Evolutionary conservation across 2,113 vertebrate species (phyloP), one percentile per base, ranked within the genome.

Genomic region (Syngnathoides biaculeatus): DNA sequence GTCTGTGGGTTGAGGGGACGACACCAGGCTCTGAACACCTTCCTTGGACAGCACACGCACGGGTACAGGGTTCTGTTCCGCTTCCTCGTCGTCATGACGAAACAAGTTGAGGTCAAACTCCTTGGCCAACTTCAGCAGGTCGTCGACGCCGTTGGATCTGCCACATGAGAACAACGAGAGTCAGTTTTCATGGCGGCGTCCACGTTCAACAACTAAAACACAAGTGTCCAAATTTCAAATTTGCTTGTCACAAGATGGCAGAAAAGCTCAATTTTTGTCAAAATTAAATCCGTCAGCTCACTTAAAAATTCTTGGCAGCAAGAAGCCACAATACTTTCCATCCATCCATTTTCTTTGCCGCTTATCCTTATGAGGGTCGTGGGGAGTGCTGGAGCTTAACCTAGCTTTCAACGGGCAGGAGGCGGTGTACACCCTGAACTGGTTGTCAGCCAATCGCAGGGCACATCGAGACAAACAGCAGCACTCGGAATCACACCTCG

Each of bases 71-170:
- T 71, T 74, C 14, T 75, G 64, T 0, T 86, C 86, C 52, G 91
- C 57, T 10, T 59, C 86, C 48, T 91, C 24, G 22, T 50, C 86
- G 50, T 93, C 93, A 27, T 85, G 82, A 45, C 84, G 91, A 45
- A 92, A 91, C 86, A 97, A 90, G 83, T 95, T 96, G 86, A 92
- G 92, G 88, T 98, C 96, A 79, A 98, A 97, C 80, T 94, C 93
- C 48, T 91, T 91, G 68, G 96, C 96, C 69, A 98, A 84, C 70
- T 94, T 94, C 92, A 96, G 93, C 55, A 98, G 91, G 39, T 95
- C 93, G 22, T 96, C 94, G 60, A 94, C 95, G 0, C 77, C 83
- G 77, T 81, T 93, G 35, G 81, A 86, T 52, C 48, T 52, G 20
- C 5, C 48, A 22, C 15, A 2, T 3, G 5, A 52, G 9, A 7